Conservation (phyloP, 2,113 vertebrate species). For the Dasypus novemcinctus region DNA sequence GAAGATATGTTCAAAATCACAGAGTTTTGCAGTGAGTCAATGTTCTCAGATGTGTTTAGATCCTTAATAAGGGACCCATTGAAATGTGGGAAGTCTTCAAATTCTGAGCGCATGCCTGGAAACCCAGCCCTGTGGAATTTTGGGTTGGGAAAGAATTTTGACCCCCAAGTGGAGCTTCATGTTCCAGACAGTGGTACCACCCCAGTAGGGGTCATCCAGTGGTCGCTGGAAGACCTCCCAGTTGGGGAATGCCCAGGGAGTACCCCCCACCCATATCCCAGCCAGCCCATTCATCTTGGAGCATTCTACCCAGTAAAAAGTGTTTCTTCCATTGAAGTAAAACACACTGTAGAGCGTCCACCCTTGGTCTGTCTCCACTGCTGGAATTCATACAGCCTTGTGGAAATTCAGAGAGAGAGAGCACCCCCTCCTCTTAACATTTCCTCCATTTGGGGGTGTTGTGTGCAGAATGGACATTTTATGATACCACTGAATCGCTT, state of each 20-base stretch:
- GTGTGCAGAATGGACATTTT: neutral
- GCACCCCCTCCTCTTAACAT: neutral
- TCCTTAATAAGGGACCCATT: neutral
- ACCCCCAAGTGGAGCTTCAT: neutral
- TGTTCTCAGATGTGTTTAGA: conserved; percentile 54
- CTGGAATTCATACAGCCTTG: neutral
- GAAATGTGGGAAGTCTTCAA: conserved; percentile 60
- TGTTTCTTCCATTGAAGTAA: neutral
- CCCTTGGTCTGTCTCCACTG: neutral
- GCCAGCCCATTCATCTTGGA: neutral
- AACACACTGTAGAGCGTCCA: neutral
- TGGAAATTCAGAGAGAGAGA: neutral
- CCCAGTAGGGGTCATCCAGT: neutral
- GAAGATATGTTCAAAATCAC: conserved; percentile 50
- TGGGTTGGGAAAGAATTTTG: neutral
- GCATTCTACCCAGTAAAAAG: neutral
- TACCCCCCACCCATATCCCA: no score
- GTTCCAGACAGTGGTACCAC: neutral
- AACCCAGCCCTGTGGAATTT: neutral
- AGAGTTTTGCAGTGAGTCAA: conserved; percentile 16
- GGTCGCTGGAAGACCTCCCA: neutral
- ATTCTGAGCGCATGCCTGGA: neutral
- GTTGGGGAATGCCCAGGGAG: rapidly evolving
- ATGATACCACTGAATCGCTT: neutral
- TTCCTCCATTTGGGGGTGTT: neutral